Evolutionary conservation across 2,888 invertebrate genomes (phyloP), one percentile per base, ranked within the genome.

Genomic region (Mactromeris polynyma): DNA sequence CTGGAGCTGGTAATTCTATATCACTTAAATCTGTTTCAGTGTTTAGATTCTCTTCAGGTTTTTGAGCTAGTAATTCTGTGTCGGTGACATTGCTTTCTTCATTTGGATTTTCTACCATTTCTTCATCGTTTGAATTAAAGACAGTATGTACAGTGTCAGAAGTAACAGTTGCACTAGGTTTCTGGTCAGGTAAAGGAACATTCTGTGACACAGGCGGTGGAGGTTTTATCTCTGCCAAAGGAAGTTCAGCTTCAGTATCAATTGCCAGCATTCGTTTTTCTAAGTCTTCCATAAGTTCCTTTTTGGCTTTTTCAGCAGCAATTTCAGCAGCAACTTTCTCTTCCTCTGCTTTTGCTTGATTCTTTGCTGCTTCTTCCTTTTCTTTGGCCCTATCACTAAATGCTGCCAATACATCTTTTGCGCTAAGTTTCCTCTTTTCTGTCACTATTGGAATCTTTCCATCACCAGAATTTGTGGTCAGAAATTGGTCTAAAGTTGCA

Each of bases 221-320:
- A 33, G 92, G 91, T 69, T 89, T 91, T n/a, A 90, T 87, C 11
- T 86, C 88, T 64, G 89, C 92, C 4, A 93, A 42, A 33, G 90
- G 92, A 46, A 33, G 54, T 54, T 78, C 84, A 17, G 90, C 86
- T 19, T 83, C 83, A 26, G 91, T 90, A 51, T 94, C 93, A 64
- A 94, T 94, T 11, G 93, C 94, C 64, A 94, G 79, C 81, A 93
- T 87, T 84, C 91, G 92, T 90, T 93, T 87, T 19, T 94, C 94
- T 42, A 92, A 83, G 9, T 90, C 85, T 79, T 89, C 92, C 51
- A 86, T 51, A 21, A 33, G n/a, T 82, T 86, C 73, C 73, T 85
- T 81, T 51, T 86, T 87, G 9, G 83, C 54, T 80, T 87, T 82
- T 78, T 78, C 82, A 38, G 77, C 78, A 73, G 54, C 79, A 17